Evolutionary conservation across 2,888 invertebrate genomes (phyloP).

Genomic region (Creontiades dilutus): DNA sequence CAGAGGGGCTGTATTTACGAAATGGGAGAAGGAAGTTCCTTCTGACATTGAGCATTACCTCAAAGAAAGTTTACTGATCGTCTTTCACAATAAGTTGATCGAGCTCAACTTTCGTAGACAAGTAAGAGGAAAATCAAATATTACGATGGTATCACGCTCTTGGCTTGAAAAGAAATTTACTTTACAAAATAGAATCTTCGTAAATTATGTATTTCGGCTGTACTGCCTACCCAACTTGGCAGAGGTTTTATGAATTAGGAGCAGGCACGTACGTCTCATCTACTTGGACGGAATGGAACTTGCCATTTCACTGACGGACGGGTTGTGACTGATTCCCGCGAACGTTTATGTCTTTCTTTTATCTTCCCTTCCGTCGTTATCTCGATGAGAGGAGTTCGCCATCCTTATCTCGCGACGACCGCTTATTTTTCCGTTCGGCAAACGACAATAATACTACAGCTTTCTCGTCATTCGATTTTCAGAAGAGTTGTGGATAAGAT

Average conservation of each 20-base stretch:
- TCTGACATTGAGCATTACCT: slow-evolving; percentile 83
- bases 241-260: too few species aligned
- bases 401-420: neutral
- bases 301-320: too few species aligned
- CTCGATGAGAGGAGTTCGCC: neutral
- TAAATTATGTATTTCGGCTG: too few species aligned
- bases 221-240: too few species aligned
- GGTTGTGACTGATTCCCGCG: too few species aligned
- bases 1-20: slow-evolving; percentile 83
- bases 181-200: too few species aligned
- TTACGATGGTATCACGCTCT: too few species aligned
- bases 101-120: slow-evolving; percentile 85
- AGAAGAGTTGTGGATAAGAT: neutral
- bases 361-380: neutral
- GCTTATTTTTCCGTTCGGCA: neutral
- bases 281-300: too few species aligned
- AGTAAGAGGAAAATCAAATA: slow-evolving; percentile 78
- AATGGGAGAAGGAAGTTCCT: slow-evolving; percentile 86
- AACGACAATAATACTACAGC: too few species aligned
- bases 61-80: slow-evolving; percentile 82
- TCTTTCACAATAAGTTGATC: slow-evolving; percentile 81
- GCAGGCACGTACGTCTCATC: too few species aligned
- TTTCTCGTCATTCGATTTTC: too few species aligned
- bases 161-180: too few species aligned
- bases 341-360: neutral